phyloP scores from a whole-genome alignment of 2,797 vertebrate species.

The Cetoscarus ocellatus region DNA sequence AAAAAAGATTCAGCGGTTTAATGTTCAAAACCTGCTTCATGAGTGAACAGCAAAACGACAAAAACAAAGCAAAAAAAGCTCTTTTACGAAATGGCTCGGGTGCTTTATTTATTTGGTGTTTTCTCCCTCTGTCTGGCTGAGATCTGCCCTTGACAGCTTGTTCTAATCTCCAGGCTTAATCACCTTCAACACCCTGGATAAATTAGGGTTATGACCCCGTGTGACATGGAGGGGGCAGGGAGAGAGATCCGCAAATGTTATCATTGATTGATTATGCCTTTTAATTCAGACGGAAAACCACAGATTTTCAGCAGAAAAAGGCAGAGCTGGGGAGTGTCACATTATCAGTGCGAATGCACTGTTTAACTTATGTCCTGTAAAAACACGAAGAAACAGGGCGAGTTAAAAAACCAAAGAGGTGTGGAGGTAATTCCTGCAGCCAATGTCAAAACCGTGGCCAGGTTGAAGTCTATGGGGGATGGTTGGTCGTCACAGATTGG shows the following conservation, averaged over 20 bases:
- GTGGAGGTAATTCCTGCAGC: constrained; percentile 57
- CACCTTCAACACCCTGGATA: constrained; percentile 87
- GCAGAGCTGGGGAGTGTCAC: constrained; percentile 38
- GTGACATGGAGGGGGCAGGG: constrained; percentile 76
- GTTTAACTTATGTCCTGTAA: neutral
- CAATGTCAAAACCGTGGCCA: constrained; percentile 84
- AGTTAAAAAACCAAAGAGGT: neutral
- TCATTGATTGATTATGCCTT: constrained; percentile 86
- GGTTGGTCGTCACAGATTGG: constrained; percentile 72
- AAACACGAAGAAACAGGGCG: neutral
- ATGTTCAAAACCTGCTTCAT: neutral
- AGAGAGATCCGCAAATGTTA: constrained; percentile 86
- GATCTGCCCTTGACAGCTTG: constrained; percentile 82
- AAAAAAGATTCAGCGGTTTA: neutral
- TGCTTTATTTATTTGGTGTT: neutral
- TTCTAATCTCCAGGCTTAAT: constrained; percentile 84
- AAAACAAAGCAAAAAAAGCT: neutral
- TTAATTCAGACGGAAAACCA: constrained; percentile 85
- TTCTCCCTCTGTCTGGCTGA: constrained; percentile 73
- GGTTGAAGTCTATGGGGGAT: constrained; percentile 86
- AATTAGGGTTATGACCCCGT: constrained; percentile 90
- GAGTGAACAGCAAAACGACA: neutral
- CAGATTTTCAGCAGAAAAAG: constrained; percentile 52
- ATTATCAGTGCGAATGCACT: neutral
- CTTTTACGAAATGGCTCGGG: neutral